Conservation (phyloP, 2,888 invertebrate genomes). For the Diploptera punctata region DNA sequence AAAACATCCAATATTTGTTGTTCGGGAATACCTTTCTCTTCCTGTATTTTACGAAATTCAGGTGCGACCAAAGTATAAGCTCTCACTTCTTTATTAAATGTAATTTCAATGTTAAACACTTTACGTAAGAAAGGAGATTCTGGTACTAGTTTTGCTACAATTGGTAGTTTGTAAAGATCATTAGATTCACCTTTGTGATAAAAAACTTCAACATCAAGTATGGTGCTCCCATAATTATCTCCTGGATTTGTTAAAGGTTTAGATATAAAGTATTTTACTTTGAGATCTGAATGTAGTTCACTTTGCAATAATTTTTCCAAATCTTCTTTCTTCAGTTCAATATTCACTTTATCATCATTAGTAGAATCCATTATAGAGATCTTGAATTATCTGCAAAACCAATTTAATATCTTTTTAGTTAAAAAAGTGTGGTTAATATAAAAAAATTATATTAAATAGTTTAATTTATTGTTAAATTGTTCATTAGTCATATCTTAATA, state of each 20-base stretch:
- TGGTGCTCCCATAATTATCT: conserved; percentile 68
- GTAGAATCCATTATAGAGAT: too few relatives aligned
- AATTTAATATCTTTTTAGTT: too few relatives aligned
- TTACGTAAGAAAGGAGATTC: conserved; percentile 60
- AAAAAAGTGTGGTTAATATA: too few relatives aligned
- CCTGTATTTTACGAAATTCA: conserved; percentile 57
- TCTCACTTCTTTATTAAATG: conserved; percentile 64
- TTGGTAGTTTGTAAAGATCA: neutral
- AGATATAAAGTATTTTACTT: conserved; percentile 54
- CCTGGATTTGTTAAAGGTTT: conserved; percentile 61
- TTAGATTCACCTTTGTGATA: neutral
- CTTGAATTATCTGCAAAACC: too few relatives aligned
- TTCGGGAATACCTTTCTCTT: conserved; percentile 56
- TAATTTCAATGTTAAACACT: conserved; percentile 62
- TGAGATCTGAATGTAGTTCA: conserved; percentile 47
- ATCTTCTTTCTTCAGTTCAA: conserved; percentile 41
- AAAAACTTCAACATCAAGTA: conserved; percentile 53
- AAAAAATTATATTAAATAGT: too few relatives aligned
- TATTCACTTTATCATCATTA: neutral
- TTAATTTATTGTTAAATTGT: too few relatives aligned
- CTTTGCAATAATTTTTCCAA: conserved; percentile 50
- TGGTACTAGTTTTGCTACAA: conserved; percentile 64
- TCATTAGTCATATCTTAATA: too few relatives aligned
- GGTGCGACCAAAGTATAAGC: conserved; percentile 61
- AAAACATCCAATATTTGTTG: conserved; percentile 57